Conservation (phyloP, 1,140 invertebrate species). For the Drosophila eugracilis region DNA sequence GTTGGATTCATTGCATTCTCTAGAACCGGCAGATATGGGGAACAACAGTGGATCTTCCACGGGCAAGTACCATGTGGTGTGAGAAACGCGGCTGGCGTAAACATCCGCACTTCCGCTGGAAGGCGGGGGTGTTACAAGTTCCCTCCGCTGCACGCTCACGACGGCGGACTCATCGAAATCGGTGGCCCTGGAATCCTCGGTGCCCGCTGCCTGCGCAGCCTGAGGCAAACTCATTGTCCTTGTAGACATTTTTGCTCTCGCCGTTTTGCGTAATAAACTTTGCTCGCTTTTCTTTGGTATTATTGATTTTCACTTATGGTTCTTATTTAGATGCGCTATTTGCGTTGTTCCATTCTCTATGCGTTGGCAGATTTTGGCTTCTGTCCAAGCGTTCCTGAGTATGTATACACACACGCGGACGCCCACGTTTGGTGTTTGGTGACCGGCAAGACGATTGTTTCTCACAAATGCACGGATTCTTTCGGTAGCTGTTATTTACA, state of each 20-base stretch:
- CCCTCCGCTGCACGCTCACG: slow-evolving; percentile 24
- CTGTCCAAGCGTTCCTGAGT: slow-evolving; percentile 37
- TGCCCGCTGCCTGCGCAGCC: slow-evolving; percentile 6
- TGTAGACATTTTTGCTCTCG: slow-evolving; percentile 58
- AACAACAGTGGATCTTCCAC: slow-evolving; percentile 18
- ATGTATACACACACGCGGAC: slow-evolving; percentile 10
- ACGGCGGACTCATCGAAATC: slow-evolving; percentile 54
- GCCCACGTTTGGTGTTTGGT: slow-evolving; percentile 7
- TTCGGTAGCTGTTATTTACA: slow-evolving; percentile 10
- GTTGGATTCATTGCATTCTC: slow-evolving; percentile 17
- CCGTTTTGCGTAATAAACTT: slow-evolving; percentile 40
- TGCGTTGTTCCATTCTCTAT: slow-evolving; percentile 23
- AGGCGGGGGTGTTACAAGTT: neutral
- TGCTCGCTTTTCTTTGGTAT: slow-evolving; percentile 18
- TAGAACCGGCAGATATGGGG: slow-evolving; percentile 8
- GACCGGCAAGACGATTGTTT: slow-evolving; percentile 13
- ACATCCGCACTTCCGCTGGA: slow-evolving; percentile 6
- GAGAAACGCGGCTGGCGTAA: slow-evolving; percentile 51
- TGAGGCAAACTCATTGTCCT: slow-evolving; percentile 48
- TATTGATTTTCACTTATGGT: slow-evolving; percentile 53
- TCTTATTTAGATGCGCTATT: slow-evolving; percentile 47
- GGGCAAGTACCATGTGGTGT: slow-evolving; percentile 68
- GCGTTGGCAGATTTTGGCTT: slow-evolving; percentile 44
- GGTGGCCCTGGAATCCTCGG: slow-evolving; percentile 38
- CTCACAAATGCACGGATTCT: slow-evolving; percentile 5